Evolutionary conservation across 1,140 invertebrate species (phyloP).

Genomic region (Argopecten irradians): DNA sequence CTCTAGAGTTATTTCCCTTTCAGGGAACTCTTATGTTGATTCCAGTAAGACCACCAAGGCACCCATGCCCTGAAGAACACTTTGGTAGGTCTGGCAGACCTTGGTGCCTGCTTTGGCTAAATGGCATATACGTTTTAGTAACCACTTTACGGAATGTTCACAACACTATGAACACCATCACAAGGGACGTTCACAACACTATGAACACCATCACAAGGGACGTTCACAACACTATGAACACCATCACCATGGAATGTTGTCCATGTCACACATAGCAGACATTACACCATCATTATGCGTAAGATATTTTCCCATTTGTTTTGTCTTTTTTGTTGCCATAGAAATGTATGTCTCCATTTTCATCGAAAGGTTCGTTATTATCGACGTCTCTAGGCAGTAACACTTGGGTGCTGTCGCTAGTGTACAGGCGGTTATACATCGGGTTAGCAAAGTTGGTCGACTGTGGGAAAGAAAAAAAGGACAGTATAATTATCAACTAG

Average conservation of each 20-base stretch:
- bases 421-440: constrained; percentile 85
- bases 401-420: constrained; percentile 75
- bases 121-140: background rate
- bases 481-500: constrained; percentile 32
- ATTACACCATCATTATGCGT: background rate
- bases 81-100: background rate
- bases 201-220: no score
- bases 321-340: constrained; percentile 35
- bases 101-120: background rate
- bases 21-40: background rate
- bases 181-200: no score
- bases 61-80: background rate
- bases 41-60: background rate
- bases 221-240: no score
- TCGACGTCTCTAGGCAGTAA: constrained; percentile 50
- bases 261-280: background rate
- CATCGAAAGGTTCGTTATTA: constrained; percentile 31
- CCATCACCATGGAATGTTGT: background rate
- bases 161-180: no score
- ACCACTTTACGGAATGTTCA: background rate
- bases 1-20: background rate
- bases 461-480: constrained; percentile 75
- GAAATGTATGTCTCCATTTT: constrained; percentile 45
- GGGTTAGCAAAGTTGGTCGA: constrained; percentile 88
- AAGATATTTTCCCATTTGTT: constrained; percentile 11